These are phyloP conservation scores for Columbina picui DNA, from an alignment of 2,113 vertebrate species.

Conservation along the genomic window DNA sequence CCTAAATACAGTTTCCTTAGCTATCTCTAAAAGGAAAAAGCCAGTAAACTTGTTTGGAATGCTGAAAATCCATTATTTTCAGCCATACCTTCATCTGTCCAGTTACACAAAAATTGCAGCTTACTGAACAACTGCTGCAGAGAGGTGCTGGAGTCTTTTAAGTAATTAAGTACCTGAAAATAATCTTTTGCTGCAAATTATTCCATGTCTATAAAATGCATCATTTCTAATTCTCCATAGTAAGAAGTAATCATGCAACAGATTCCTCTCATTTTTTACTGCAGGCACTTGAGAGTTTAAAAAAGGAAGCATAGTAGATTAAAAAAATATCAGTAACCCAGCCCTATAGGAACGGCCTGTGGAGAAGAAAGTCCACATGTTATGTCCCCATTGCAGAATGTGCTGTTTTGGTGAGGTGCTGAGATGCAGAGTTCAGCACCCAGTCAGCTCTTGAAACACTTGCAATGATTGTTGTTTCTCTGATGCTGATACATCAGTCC, in stretches of 20 bases:
- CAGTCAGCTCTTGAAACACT: not conserved
- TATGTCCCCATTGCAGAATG: accelerated
- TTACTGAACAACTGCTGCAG: not conserved
- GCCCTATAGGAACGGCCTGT: not conserved
- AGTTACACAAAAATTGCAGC: not conserved
- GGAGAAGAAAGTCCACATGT: not conserved
- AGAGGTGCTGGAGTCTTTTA: not conserved
- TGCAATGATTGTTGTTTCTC: not conserved
- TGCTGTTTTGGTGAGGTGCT: not conserved
- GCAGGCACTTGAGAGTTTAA: not conserved
- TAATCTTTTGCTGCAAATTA: not conserved
- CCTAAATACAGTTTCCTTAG: not conserved
- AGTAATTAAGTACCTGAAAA: not conserved
- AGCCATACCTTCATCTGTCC: not conserved
- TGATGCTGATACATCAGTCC: not conserved
- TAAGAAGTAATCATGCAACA: not conserved
- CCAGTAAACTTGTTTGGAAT: not conserved
- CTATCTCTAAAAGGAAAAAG: not conserved
- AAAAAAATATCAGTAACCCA: not conserved
- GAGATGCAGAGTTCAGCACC: not conserved
- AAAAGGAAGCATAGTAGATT: not conserved
- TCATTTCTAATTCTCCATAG: not conserved
- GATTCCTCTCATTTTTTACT: not conserved
- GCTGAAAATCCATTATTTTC: not conserved
- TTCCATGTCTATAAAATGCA: not conserved